These are phyloP conservation scores for Cisticola juncidis DNA, from an alignment of 2,113 vertebrate genomes.

Conservation along the genomic window DNA sequence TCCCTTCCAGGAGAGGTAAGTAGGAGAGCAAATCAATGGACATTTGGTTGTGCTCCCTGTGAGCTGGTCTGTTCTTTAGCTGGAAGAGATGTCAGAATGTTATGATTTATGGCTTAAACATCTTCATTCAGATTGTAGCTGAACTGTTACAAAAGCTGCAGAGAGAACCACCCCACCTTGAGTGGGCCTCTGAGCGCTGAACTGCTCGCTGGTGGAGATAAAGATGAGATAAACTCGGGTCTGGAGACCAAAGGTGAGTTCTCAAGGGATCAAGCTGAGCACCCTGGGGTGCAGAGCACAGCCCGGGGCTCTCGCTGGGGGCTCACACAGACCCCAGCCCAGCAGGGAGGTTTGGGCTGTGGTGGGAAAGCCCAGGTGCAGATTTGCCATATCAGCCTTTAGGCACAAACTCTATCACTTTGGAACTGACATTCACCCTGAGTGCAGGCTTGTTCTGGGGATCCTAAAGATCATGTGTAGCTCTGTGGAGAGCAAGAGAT, in stretches of 20 bases:
- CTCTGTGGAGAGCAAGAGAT: not conserved
- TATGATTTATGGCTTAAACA: not conserved
- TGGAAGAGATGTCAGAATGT: not conserved
- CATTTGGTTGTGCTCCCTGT: not conserved
- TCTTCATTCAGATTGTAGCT: not conserved
- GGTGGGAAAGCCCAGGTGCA: too few species aligned
- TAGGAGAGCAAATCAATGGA: not conserved
- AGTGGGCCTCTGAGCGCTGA: not conserved
- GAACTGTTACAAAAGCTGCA: not conserved
- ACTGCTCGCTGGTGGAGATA: not conserved
- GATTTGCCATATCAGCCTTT: not conserved
- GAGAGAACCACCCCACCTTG: not conserved
- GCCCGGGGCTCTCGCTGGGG: not conserved
- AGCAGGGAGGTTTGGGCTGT: too few species aligned
- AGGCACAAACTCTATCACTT: not conserved
- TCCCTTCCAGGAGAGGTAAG: not conserved
- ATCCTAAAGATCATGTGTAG: not conserved
- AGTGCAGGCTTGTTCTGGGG: accelerated
- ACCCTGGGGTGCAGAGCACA: not conserved
- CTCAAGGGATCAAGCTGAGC: not conserved
- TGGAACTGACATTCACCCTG: not conserved
- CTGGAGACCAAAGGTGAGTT: not conserved
- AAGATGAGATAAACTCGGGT: too few species aligned
- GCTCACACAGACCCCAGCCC: not conserved
- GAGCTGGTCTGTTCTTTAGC: not conserved